phyloP scores from a whole-genome alignment of 2,797 vertebrate genomes.

The Manis crassicaudata region DNA sequence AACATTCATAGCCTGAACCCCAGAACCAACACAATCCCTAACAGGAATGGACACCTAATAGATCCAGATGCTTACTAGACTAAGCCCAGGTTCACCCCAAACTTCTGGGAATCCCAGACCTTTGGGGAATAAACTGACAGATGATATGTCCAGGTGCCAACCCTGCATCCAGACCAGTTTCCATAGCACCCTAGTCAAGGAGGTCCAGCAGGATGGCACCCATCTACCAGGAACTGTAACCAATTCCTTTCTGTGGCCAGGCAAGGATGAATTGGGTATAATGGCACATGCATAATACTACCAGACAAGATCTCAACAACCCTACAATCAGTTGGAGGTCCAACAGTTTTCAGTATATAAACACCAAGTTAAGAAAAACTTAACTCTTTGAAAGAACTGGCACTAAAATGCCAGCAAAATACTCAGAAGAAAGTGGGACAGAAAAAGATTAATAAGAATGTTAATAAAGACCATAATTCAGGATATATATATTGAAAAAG shows the following conservation, averaged over 20 bases:
- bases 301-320: background rate
- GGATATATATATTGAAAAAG: background rate
- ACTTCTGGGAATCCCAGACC: background rate
- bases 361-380: background rate
- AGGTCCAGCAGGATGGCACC: background rate
- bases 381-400: background rate
- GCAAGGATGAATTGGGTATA: background rate
- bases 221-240: background rate
- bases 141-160: background rate
- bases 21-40: background rate
- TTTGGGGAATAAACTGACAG: background rate
- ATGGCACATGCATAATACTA: background rate
- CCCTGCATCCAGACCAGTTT: background rate
- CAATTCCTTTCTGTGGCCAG: background rate
- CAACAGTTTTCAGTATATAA: background rate
- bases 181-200: background rate
- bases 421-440: conserved; percentile 15
- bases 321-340: background rate
- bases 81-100: background rate
- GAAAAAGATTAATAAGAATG: background rate
- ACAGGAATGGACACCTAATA: background rate
- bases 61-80: background rate
- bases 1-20: background rate
- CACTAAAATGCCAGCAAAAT: background rate
- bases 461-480: background rate